Conservation (phyloP, 2,888 invertebrate species). For the Drosophila pegasa region DNA sequence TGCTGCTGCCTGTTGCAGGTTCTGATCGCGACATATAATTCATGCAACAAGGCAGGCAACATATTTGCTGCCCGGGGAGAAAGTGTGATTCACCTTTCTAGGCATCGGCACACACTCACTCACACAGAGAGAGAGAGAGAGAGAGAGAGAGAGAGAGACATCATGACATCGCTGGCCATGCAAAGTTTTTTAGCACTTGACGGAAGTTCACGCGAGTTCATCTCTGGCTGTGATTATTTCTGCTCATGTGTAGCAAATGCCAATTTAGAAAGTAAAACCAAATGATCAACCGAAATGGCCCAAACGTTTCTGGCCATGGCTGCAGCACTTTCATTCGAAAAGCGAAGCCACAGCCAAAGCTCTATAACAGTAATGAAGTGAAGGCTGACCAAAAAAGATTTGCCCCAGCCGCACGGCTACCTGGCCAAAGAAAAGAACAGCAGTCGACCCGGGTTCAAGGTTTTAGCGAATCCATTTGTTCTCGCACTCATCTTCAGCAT, state of each 20-base stretch:
- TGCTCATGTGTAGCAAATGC: constrained; percentile 73
- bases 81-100: constrained; percentile 74
- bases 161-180: constrained; percentile 23
- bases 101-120: background rate
- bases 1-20: constrained; percentile 19
- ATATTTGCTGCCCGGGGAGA: constrained; percentile 54
- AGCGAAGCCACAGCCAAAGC: constrained; percentile 20
- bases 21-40: constrained; percentile 72
- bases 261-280: constrained; percentile 81
- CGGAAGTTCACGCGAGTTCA: constrained; percentile 71
- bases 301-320: constrained; percentile 42
- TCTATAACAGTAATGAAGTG: constrained; percentile 77
- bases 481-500: constrained; percentile 10
- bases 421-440: constrained; percentile 22
- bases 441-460: constrained; percentile 65
- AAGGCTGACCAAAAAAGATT: constrained; percentile 45
- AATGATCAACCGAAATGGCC: constrained; percentile 70
- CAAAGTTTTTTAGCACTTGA: constrained; percentile 57
- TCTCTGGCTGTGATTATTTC: constrained; percentile 46
- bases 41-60: constrained; percentile 55
- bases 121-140: too few relatives aligned
- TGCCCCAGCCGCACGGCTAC: constrained; percentile 28
- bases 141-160: too few relatives aligned
- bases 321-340: constrained; percentile 75
- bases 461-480: constrained; percentile 44